Evolutionary conservation across 2,113 vertebrate genomes (phyloP).

Genomic region (Phylloscopus whistleri): DNA sequence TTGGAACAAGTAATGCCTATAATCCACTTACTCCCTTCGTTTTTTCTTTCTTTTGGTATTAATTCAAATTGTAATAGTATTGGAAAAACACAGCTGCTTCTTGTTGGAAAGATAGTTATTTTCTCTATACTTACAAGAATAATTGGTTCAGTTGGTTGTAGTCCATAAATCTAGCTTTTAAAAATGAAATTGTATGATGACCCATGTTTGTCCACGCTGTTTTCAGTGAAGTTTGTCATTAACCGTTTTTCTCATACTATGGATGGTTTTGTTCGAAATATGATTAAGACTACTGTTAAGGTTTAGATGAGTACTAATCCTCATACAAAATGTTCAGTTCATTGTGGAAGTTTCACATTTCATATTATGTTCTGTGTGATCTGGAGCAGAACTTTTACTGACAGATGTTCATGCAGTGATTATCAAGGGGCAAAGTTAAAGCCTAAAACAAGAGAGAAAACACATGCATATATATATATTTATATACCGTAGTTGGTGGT

Average conservation of each 20-base stretch:
- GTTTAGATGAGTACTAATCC: neutral
- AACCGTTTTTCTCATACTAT: conserved; percentile 16
- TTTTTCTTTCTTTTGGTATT: conserved; percentile 48
- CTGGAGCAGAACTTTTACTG: conserved; percentile 12
- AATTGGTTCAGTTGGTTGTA: conserved; percentile 20
- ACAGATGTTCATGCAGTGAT: neutral
- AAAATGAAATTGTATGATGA: conserved; percentile 32
- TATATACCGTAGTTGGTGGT: neutral
- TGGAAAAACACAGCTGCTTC: conserved; percentile 53
- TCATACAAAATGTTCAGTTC: neutral
- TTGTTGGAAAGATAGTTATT: conserved; percentile 23
- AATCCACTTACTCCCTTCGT: conserved; percentile 13
- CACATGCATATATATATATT: neutral
- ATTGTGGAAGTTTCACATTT: neutral
- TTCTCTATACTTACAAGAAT: conserved; percentile 23
- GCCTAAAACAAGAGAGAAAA: neutral
- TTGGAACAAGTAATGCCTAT: conserved; percentile 29
- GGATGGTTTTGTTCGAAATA: neutral
- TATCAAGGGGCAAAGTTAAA: neutral
- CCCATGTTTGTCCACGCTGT: conserved; percentile 22
- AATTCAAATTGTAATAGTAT: conserved; percentile 47
- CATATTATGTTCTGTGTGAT: neutral
- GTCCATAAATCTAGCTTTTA: conserved; percentile 44
- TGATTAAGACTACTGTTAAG: conserved; percentile 15
- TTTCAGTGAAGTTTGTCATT: conserved; percentile 11